Base-by-base conservation (phyloP, 2,797 vertebrate genomes). In the Spea hammondii region DNA sequence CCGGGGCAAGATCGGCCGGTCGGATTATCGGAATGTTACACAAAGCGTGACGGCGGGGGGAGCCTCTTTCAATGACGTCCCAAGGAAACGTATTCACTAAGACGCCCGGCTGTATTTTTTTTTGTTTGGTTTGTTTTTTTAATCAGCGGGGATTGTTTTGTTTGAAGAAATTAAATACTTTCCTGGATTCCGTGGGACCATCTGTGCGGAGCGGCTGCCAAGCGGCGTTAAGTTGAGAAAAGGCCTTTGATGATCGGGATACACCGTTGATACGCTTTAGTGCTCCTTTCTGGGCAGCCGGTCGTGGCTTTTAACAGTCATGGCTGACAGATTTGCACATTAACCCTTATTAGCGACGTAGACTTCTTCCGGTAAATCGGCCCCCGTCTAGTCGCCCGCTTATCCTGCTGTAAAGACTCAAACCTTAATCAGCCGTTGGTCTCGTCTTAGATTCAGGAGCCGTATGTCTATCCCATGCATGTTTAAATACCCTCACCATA, bases 191-290 rank as follows among this genome's bases (percentile, higher is more conserved):
- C 64, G 74, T 51, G 60, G 47, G 67, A 67, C 74, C 79, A 77
- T 81, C 79, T 81, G 79, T 69, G 67, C 68, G 62, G 66, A 66
- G 54, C 17, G 70, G 74, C 69, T 81, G 79, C 79, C 70, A 77
- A 72, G 46, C 64, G 55, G 55, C 17, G 78, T 69, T 74, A 50
- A 53, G 59, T 65, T 59, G 70, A 46, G 47, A 70, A 49, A 71
- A 70, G 53, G 47, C 54, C 69, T 70, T 75, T 62, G 64, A 75
- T 65, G 70, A 65, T 54, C 9, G 50, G 17, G 45, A 67, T 68
- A 32, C 65, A 65, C 78, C 62, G 69, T 62, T 60, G 71, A 65
- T 79, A 79, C 74, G 78, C 78, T 48, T 74, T 17, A 13, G 8
- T 69, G 14, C 32, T 55, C 13, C 69, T 69, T 74, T 65, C 51